Base-by-base conservation (phyloP, 2,797 vertebrate species). In the Trachurus trachurus region DNA sequence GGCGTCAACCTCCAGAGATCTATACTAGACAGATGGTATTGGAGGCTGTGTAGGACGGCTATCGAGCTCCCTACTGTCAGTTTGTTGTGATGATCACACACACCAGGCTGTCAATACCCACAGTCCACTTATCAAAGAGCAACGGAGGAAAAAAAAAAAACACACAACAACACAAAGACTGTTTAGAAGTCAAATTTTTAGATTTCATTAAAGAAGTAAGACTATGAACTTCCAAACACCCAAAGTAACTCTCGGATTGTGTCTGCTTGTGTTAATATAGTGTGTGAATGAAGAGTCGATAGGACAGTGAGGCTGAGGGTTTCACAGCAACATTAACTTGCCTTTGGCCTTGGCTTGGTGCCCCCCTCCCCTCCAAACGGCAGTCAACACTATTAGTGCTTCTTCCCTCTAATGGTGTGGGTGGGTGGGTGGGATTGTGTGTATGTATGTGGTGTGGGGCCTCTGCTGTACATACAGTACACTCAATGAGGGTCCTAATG, bases 401-500 rank as follows among this genome's bases (percentile, higher is more conserved):
- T 95, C 92, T 92, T 88, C 92, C 69, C 92, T 93, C 93, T 96
- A 97, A 95, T 96, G 87, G 95, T 94, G 95, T 42, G 87, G 91
- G 91, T 93, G 80, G 88, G 76, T 76, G 73, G 81, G 79, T 26
- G 26, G 26, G 26, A 89, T 84, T 85, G 62, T 86, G 74, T 81
- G 76, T 71, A 57, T 76, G 65, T 50, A 64, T 37, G 16, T 56
- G 56, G 61, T 26, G 26, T 26, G 26, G 63, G 83, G 76, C 16
- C 66, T 84, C 66, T 91, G 88, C 92, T 90, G 85, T 89, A 95
- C 91, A 93, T 95, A 95, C 94, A 95, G 95, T 94, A 95, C 94
- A 94, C 94, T 96, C 95, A 96, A 82, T 92, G 91, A 96, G 95
- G 93, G 95, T 95, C 96, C 94, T 96, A 95, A 97, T 94, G 96